Percentiles rank a stretch among this genome's conserved stretches.
phyloP scores from a whole-genome alignment of 2,888 invertebrate genomes.

The Brenthis ino region DNA sequence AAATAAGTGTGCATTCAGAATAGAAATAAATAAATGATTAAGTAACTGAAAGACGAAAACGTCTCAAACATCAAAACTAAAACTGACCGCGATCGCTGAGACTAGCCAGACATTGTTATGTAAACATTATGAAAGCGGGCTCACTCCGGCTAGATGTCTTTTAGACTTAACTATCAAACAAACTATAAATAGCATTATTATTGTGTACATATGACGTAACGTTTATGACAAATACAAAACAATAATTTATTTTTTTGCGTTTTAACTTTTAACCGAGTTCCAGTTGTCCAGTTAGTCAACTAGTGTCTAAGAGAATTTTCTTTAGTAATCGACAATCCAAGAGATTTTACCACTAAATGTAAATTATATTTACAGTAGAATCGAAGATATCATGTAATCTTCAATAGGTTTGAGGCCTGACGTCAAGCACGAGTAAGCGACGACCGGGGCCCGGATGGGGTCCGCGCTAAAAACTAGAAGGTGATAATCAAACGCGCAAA shows the following conservation, averaged over 20 bases:
- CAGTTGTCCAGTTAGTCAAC: too few relatives aligned
- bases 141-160: constrained; percentile 26
- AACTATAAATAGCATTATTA: constrained; percentile 15
- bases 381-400: constrained; percentile 13
- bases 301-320: too few relatives aligned
- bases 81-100: constrained; percentile 16
- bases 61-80: constrained; percentile 25
- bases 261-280: too few relatives aligned
- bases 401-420: constrained; percentile 32
- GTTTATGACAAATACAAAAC: constrained; percentile 15
- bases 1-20: too few relatives aligned
- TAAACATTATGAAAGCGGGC: constrained; percentile 33
- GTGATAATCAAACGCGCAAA: constrained; percentile 60
- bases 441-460: constrained; percentile 46
- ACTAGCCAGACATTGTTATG: constrained; percentile 33
- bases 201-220: constrained; percentile 10
- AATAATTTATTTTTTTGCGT: not conserved
- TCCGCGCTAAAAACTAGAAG: constrained; percentile 56
- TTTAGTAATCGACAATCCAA: too few relatives aligned
- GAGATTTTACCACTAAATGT: too few relatives aligned
- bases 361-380: not conserved
- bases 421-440: constrained; percentile 46
- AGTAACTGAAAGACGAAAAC: constrained; percentile 15
- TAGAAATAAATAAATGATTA: too few relatives aligned
- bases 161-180: constrained; percentile 26